Base-by-base conservation (phyloP, 2,888 invertebrate genomes). In the Sabatieria punctata region DNA sequence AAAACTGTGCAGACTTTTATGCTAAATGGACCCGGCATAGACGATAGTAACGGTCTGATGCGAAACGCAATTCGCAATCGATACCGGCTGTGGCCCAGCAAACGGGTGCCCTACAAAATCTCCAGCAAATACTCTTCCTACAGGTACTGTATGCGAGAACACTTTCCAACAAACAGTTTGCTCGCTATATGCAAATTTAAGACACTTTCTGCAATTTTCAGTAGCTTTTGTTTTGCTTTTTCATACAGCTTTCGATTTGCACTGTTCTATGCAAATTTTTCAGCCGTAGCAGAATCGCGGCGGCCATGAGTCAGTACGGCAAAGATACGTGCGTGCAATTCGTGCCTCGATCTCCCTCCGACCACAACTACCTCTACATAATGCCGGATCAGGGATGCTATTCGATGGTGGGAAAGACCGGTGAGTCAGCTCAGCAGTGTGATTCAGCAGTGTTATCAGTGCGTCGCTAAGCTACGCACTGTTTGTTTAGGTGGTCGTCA, bases 361-460 rank as follows among this genome's bases (percentile, higher is more conserved):
- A 62, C 51, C 47, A 48, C n/a, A 59, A 63, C 53, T 63, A 62
- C 52, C 54, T 62, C 19, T 57, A 60, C 48, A 62, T 62, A 47
- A 54, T 60, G 46, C 62, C 62, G 18, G 62, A 63, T 40, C 51
- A 58, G 48, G 62, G 62, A 23, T 62, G 62, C 51, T 62, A 62
- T 42, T 63, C 62, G 13, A 60, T 63, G 60, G 61, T 61, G 26
- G 57, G 57, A 47, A 57, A 55, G 43, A 55, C 55, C 52, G 57
- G 57, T 56, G 26, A 36, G 47, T n/a, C 3, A 4, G 8, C 15
- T 6, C 15, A 38, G 19, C 11, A n/a, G 19, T n/a, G n/a, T n/a
- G n/a, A n/a, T n/a, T n/a, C n/a, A n/a, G n/a, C n/a, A n/a, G n/a
- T n/a, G n/a, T n/a, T n/a, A n/a, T n/a, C n/a, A n/a, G n/a, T n/a